phyloP scores from a whole-genome alignment of 2,113 vertebrate genomes.

The Hymenochirus boettgeri region DNA sequence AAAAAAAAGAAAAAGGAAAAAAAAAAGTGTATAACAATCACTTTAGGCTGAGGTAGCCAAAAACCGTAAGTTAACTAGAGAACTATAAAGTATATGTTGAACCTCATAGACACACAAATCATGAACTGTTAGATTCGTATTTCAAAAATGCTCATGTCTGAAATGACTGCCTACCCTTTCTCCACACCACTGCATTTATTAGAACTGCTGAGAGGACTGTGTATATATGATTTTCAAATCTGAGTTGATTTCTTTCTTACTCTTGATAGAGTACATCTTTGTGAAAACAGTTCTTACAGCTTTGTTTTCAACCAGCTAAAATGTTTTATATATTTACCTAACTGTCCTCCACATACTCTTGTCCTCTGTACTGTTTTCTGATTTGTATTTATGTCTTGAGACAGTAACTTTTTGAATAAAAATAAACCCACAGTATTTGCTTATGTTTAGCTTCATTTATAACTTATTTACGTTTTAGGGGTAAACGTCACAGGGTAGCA shows the following conservation, averaged over 20 bases:
- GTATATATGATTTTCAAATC: conserved; percentile 88
- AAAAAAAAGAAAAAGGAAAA: conserved; percentile 33
- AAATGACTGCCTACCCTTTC: conserved; percentile 92
- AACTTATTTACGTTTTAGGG: too few relatives aligned
- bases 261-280: conserved; percentile 84
- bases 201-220: conserved; percentile 97
- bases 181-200: conserved; percentile 97
- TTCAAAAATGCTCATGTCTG: conserved; percentile 87
- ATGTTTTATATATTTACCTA: conserved; percentile 87
- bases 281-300: conserved; percentile 86
- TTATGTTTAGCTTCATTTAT: too few relatives aligned
- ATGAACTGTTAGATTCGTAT: conserved; percentile 73
- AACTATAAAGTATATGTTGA: conserved; percentile 65
- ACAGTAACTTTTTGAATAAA: conserved; percentile 99
- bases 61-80: conserved; percentile 79
- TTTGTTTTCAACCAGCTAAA: conserved; percentile 87
- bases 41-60: conserved; percentile 90
- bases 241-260: conserved; percentile 80
- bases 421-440: conserved; percentile 92
- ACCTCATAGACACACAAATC: conserved; percentile 61
- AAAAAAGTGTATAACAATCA: conserved; percentile 74
- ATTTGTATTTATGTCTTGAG: conserved; percentile 99
- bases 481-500: too few relatives aligned
- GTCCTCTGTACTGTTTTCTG: conserved; percentile 98
- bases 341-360: conserved; percentile 96